Evolutionary conservation across 37 sponge, comb jelly and placozoan genomes (phyloP), one percentile per base, ranked within the genome.

Genomic region (Theonella swinhoei): DNA sequence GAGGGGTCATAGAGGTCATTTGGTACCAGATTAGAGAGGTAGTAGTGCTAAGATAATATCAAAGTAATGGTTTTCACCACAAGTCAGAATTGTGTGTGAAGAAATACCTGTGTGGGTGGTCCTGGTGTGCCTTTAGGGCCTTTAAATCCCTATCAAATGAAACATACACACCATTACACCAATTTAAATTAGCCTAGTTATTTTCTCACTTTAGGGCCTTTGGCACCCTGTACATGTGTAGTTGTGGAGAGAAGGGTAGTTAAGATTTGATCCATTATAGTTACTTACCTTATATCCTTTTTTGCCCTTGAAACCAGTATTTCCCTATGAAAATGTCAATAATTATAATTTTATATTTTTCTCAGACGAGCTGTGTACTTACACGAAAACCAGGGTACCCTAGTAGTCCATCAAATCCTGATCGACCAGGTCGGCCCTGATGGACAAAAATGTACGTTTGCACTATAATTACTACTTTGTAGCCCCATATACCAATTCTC

Each of bases 101-200:
- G 14, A 17, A 47, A 39, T 36, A 68, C 75, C 37, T 70, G 74
- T 66, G 24, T 32, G 39, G 64, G 80, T 54, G 74, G 66, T 66
- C 74, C 70, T 26, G 76, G 84, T 11, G 84, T 75, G n/a, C 84
- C 88, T 31, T 34, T 66, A 32, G 76, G 79, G 33, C 86, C 86
- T 39, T 39, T 69, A 17, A 30, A 40, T 0, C 86, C 86, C 64
- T 71, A 41, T 47, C 54, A 47, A 47, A 47, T 47, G 54, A 17
- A 17, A 47, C 54, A 47, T n/a, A n/a, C n/a, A n/a, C n/a, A n/a
- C n/a, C n/a, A n/a, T n/a, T n/a, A n/a, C n/a, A n/a, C n/a, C n/a
- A n/a, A n/a, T n/a, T n/a, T n/a, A n/a, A n/a, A n/a, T n/a, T n/a
- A n/a, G n/a, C 17, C 11, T 58, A 11, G 19, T 20, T 58, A 19